Base-by-base conservation (phyloP, 2,888 invertebrate species). In the Oxystoma pomonae region DNA sequence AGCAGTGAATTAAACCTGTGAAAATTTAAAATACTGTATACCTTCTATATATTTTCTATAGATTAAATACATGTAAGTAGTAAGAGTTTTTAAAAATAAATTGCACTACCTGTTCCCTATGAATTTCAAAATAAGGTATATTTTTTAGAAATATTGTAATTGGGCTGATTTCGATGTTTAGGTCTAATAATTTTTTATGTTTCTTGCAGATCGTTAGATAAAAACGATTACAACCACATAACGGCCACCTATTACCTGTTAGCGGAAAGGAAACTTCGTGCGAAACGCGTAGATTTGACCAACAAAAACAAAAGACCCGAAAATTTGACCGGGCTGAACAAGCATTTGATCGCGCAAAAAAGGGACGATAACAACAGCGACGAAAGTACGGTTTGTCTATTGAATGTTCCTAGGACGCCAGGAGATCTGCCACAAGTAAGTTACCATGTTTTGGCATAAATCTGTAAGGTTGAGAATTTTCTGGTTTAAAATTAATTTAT, bases 201-300 rank as follows among this genome's bases (percentile, higher is more conserved):
- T n/a, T n/a, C n/a, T 79, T 78, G 21, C 77, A 94, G 93, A 68
- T 91, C 96, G 62, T 83, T 99, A 75, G 96, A 97, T 77, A 92
- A 91, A 77, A 94, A 98, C 82, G 95, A 96, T 77, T 99, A 99
- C 82, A 96, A 96, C 83, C 96, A 99, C 81, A 91, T 99, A 75
- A 98, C 98, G 22, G 98, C 98, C 57, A 99, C 98, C 18, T 99
- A 98, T 82, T 99, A 93, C 82, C 84, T 99, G 72, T 83, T 99
- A 72, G 98, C 97, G 16, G 99, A 99, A 81, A 85, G 96, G 69
- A 92, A 95, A 78, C 83, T 99, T 55, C 86, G 92, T 68, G 87
- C 89, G 59, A 88, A 91, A 75, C 85, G 93, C 73, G 90, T 88
- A 72, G 89, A 90, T 69, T 80, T 82, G 76, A 77, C 80, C 72